Base-by-base conservation (phyloP, 2,888 invertebrate species). In the Prosopocoilus inquinatus region DNA sequence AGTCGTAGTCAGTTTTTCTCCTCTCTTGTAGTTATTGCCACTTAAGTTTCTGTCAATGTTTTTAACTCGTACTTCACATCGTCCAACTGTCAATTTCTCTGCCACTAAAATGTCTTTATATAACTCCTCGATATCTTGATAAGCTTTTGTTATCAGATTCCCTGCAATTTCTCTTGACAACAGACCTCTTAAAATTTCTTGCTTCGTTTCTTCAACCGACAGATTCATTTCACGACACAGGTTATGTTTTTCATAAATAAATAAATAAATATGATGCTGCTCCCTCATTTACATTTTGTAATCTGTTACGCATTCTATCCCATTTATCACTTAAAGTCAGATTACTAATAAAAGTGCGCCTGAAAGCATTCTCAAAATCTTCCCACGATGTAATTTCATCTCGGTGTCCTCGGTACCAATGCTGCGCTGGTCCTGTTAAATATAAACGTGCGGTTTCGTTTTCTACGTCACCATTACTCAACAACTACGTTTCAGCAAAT, bases 281-380 rank as follows among this genome's bases (percentile, higher is more conserved):
- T 11, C 15, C 20, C 12, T 43, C 43, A 20, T 12, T 2, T 7
- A 16, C 20, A 9, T 4, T 43, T 4, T 43, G 43, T 1, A 20
- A 9, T 20, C 43, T 43, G 12, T 9, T 11, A 9, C 43, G 15
- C 43, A 43, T 43, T 43, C 43, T 43, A 11, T 43, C 43, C 43
- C 43, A 43, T 43, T 43, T 43, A 11, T 43, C 43, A 12, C 15
- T 43, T 43, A 43, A n/a, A 16, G 41, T 43, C 5, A 43, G 5
- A 9, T 11, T 43, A 11, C 20, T 43, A 9, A 43, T 43, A 43
- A 43, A 43, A 3, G 15, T 43, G 9, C 9, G 15, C 11, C 20
- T 15, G 20, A 43, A 11, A 9, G 12, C 43, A n/a, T n/a, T n/a
- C 20, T 43, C 20, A 11, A 11, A 43, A 43, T 43, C 43, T 16